A percentile compares a stretch with the other conserved stretches of the same genome.
phyloP scores from a whole-genome alignment of 2,888 invertebrate species.

The Sylvicola fuscatus region DNA sequence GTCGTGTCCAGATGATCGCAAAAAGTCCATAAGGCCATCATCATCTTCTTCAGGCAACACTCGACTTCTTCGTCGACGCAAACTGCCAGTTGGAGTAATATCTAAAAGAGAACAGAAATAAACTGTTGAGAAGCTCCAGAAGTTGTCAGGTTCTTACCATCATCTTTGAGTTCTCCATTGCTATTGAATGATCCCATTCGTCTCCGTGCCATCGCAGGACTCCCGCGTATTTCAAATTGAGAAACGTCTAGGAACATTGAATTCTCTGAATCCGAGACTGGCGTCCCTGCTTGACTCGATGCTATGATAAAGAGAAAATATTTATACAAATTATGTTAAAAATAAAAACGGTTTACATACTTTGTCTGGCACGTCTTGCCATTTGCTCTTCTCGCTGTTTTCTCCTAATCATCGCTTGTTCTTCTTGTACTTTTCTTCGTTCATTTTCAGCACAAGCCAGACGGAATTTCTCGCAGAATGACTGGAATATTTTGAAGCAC shows the following conservation, averaged over 20 bases:
- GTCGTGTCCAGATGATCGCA: constrained; percentile 56
- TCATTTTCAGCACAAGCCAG: constrained; percentile 73
- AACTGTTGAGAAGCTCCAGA: constrained; percentile 1
- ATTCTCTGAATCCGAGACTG: constrained; percentile 50
- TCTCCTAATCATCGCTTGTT: constrained; percentile 60
- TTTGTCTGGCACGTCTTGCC: constrained; percentile 36
- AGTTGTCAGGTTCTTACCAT: constrained; percentile 32
- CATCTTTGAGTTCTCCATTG: constrained; percentile 17
- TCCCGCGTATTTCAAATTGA: constrained; percentile 50
- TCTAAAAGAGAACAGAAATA: constrained; percentile 25
- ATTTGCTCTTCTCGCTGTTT: constrained; percentile 54
- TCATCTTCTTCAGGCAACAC: constrained; percentile 70
- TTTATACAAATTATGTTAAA: neutral
- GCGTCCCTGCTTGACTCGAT: constrained; percentile 49
- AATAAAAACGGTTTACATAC: constrained; percentile 21
- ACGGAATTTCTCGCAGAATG: constrained; percentile 72
- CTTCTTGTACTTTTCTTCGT: constrained; percentile 59
- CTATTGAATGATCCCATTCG: constrained; percentile 45
- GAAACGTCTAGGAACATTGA: constrained; percentile 57
- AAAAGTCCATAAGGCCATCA: constrained; percentile 66
- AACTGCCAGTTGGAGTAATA: constrained; percentile 74
- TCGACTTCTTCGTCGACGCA: constrained; percentile 59
- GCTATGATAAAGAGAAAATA: constrained; percentile 8
- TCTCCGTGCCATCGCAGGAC: constrained; percentile 42
- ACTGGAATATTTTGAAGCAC: constrained; percentile 75